Conservation (phyloP, 2,888 invertebrate species). For the Athalia circularis region DNA sequence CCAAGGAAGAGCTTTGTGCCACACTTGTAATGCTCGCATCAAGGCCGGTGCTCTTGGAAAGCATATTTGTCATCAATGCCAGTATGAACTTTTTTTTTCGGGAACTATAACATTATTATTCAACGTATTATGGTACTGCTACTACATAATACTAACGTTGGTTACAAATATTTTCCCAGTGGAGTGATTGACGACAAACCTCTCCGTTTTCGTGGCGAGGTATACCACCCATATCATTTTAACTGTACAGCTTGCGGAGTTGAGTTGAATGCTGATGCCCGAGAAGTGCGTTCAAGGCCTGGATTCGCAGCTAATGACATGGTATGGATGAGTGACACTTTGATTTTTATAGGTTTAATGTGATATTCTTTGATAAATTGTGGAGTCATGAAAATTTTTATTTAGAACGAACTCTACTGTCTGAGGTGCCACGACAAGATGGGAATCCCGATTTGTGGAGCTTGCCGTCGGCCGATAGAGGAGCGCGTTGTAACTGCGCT, state of each 20-base stretch:
- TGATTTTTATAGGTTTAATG: not conserved
- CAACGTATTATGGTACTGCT: constrained; percentile 2
- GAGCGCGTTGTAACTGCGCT: constrained; percentile 98
- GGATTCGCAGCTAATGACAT: constrained; percentile 94
- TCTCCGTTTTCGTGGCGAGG: constrained; percentile 94
- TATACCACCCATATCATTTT: constrained; percentile 99
- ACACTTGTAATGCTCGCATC: constrained; percentile 96
- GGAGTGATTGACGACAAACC: constrained; percentile 94
- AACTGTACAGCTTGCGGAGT: constrained; percentile 94
- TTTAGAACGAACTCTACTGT: constrained; percentile 95
- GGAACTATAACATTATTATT: constrained; percentile 3
- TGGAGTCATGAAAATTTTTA: constrained; percentile 51
- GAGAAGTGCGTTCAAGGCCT: constrained; percentile 94
- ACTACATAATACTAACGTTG: constrained; percentile 6
- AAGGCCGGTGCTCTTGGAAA: constrained; percentile 96
- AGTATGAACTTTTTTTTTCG: constrained; percentile 81
- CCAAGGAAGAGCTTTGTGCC: constrained; percentile 90
- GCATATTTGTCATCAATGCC: constrained; percentile 98
- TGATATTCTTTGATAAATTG: not conserved
- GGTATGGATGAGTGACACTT: constrained; percentile 71
- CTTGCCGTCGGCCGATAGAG: constrained; percentile 98
- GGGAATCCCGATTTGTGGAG: constrained; percentile 99
- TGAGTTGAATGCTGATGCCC: constrained; percentile 95
- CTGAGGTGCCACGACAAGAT: constrained; percentile 99
- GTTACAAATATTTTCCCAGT: constrained; percentile 74